A percentile compares a stretch with the other conserved stretches of the same genome.
phyloP scores from a whole-genome alignment of 2,888 invertebrate species.

The Megalurothrips usitatus region DNA sequence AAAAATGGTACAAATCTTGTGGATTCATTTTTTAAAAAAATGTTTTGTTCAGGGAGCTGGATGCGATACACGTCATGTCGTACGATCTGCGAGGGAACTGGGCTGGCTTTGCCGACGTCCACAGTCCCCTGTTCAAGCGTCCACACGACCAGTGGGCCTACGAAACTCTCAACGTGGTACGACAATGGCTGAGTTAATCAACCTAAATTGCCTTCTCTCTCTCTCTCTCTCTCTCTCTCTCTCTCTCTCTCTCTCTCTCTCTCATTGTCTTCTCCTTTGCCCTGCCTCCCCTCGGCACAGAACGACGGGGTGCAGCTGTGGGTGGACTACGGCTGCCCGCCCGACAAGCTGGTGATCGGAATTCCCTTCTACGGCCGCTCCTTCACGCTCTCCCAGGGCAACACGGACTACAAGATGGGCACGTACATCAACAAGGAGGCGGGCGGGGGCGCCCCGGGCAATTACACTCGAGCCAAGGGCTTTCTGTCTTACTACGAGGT shows the following conservation, averaged over 20 bases:
- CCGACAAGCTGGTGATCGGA: conserved; percentile 81
- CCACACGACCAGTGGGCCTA: conserved; percentile 87
- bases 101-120: conserved; percentile 87
- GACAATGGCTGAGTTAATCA: background rate
- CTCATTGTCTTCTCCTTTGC: background rate
- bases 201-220: too few species aligned
- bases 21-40: conserved; percentile 30
- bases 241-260: too few species aligned
- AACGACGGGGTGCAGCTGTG: conserved; percentile 81
- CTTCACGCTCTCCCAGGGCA: conserved; percentile 74
- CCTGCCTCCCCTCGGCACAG: conserved; percentile 47
- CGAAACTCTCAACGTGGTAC: conserved; percentile 80
- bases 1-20: too few species aligned
- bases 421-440: conserved; percentile 89
- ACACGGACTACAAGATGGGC: conserved; percentile 75
- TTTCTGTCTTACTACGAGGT: conserved; percentile 84
- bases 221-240: too few species aligned
- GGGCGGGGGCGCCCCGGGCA: conserved; percentile 79
- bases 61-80: conserved; percentile 81
- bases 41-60: conserved; percentile 55
- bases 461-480: conserved; percentile 80
- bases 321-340: conserved; percentile 84
- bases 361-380: conserved; percentile 86
- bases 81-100: conserved; percentile 83
- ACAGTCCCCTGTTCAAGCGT: conserved; percentile 79